Conservation (phyloP, 2,888 invertebrate genomes). For the Parnassius apollo region DNA sequence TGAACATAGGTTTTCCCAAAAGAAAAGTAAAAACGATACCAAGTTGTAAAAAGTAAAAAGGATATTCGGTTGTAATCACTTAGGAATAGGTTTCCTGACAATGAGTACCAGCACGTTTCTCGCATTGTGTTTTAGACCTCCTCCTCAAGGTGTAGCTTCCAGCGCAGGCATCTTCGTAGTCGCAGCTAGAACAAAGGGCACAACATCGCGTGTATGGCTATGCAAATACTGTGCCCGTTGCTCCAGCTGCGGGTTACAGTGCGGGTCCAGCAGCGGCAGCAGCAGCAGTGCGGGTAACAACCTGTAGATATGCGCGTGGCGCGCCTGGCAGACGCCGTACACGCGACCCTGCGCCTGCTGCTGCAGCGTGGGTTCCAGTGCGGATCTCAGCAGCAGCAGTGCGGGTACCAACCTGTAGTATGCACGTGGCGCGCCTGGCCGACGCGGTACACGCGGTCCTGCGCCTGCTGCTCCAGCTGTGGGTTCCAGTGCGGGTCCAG, state of each 20-base stretch:
- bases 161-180: too few relatives aligned
- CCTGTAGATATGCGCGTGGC: constrained; percentile 85
- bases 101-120: too few relatives aligned
- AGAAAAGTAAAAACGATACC: too few relatives aligned
- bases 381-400: constrained; percentile 86
- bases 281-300: constrained; percentile 88
- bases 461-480: constrained; percentile 86
- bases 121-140: too few relatives aligned
- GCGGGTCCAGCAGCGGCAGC: constrained; percentile 89
- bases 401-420: constrained; percentile 89
- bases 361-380: constrained; percentile 96
- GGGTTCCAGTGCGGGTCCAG: constrained; percentile 99
- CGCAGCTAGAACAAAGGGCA: too few relatives aligned
- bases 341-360: constrained; percentile 79
- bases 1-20: too few relatives aligned
- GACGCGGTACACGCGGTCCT: constrained; percentile 74
- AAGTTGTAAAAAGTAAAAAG: too few relatives aligned
- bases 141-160: too few relatives aligned
- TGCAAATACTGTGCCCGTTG: constrained; percentile 89
- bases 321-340: neutral
- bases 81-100: too few relatives aligned
- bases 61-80: too few relatives aligned
- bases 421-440: constrained; percentile 33
- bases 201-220: too few relatives aligned
- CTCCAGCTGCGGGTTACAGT: constrained; percentile 96